These are phyloP conservation scores for Drosophila incognita DNA, from an alignment of 2,888 invertebrate species.

Conservation along the genomic window DNA sequence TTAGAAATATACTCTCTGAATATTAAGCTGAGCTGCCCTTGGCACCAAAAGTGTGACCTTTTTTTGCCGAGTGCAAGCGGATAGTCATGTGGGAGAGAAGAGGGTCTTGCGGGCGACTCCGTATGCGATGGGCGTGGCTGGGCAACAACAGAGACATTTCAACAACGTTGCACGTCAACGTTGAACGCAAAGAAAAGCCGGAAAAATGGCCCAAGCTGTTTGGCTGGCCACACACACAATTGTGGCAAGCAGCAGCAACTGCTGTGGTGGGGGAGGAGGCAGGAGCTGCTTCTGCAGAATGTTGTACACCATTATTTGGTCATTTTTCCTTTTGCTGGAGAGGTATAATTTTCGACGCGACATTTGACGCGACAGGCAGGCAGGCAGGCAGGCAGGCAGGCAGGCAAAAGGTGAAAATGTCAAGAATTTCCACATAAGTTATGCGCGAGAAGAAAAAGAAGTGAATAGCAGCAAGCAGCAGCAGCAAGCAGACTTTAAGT, in stretches of 20 bases:
- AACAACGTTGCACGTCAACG: slow-evolving; percentile 66
- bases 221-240: slow-evolving; percentile 63
- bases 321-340: slow-evolving; percentile 34
- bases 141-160: slow-evolving; percentile 28
- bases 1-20: not conserved
- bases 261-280: not conserved
- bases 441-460: slow-evolving; percentile 28
- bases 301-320: slow-evolving; percentile 64
- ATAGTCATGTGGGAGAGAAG: slow-evolving; percentile 21
- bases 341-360: slow-evolving; percentile 84
- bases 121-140: slow-evolving; percentile 59
- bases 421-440: slow-evolving; percentile 53
- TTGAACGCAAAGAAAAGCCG: slow-evolving; percentile 69
- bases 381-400: slow-evolving; percentile 2
- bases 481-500: slow-evolving; percentile 1
- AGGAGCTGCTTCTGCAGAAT: slow-evolving; percentile 28
- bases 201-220: slow-evolving; percentile 77
- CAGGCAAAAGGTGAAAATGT: slow-evolving; percentile 37
- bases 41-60: not conserved
- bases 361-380: slow-evolving; percentile 80
- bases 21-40: not conserved
- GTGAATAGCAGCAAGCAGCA: not conserved
- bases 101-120: slow-evolving; percentile 5
- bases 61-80: slow-evolving; percentile 6
- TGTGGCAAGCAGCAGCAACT: not conserved